A percentile compares a stretch with the other conserved stretches of the same genome.
Evolutionary conservation across 1,140 invertebrate genomes (phyloP).

Genomic region (Anastrepha ludens): DNA sequence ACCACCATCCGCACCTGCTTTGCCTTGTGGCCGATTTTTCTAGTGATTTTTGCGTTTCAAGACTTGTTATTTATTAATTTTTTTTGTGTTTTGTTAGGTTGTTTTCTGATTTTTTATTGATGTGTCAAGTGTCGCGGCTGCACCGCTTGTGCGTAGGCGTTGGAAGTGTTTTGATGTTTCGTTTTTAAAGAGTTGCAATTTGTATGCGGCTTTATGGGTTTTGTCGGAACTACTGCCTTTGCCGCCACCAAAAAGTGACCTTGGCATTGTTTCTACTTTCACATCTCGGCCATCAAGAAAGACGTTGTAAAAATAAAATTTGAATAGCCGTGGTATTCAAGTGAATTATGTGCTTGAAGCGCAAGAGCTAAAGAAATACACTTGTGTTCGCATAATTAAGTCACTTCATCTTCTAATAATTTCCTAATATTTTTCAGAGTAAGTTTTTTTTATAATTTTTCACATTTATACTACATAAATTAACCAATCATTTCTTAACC

Average conservation of each 20-base stretch:
- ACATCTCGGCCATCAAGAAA: neutral
- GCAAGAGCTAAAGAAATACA: neutral
- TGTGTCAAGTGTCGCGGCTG: conserved; percentile 43
- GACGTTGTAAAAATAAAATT: neutral
- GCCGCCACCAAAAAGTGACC: neutral
- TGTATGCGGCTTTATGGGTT: conserved; percentile 32
- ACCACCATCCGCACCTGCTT: conserved; percentile 31
- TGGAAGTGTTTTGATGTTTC: conserved; percentile 38
- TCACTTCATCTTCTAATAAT: neutral
- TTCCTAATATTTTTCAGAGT: neutral
- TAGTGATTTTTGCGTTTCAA: neutral
- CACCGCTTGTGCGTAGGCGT: conserved; percentile 34
- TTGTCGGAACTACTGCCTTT: neutral
- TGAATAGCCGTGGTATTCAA: neutral
- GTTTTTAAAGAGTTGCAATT: conserved; percentile 32
- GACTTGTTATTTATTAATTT: neutral
- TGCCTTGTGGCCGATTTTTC: neutral
- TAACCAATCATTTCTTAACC: too few relatives aligned
- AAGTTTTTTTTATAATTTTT: too few relatives aligned
- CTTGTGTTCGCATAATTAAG: neutral
- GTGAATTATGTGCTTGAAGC: neutral
- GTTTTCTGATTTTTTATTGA: neutral
- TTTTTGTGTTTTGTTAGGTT: too few relatives aligned
- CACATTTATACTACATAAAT: too few relatives aligned
- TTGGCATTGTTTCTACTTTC: conserved; percentile 47